Percentiles rank a stretch among this genome's conserved stretches.
Evolutionary conservation across 2,888 invertebrate genomes (phyloP).

Genomic region (Agrochola macilenta): DNA sequence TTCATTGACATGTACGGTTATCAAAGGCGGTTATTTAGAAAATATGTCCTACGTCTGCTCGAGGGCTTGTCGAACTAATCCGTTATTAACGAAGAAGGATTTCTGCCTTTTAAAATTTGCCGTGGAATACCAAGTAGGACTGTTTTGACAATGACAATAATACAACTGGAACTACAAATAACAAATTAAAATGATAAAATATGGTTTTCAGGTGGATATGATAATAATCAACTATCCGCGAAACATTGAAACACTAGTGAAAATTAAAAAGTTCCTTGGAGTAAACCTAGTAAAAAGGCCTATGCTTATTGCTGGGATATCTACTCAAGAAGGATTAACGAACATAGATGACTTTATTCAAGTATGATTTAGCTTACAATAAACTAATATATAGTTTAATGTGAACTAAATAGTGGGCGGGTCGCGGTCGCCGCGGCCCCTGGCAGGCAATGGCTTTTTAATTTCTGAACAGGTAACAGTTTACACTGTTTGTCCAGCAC

Average conservation of each 20-base stretch:
- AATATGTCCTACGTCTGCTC: slow-evolving; percentile 67
- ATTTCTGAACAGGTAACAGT: not conserved
- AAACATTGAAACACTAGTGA: slow-evolving; percentile 64
- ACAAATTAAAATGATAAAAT: not conserved
- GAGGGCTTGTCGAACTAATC: slow-evolving; percentile 62
- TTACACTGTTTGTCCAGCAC: not conserved
- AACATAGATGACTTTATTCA: slow-evolving; percentile 74
- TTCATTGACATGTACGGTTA: slow-evolving; percentile 69
- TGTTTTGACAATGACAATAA: not conserved
- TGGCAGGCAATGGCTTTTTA: not conserved
- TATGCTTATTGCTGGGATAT: slow-evolving; percentile 71
- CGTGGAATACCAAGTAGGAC: slow-evolving; percentile 74
- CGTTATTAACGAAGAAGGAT: slow-evolving; percentile 71
- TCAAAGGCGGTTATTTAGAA: slow-evolving; percentile 69
- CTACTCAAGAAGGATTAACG: slow-evolving; percentile 69
- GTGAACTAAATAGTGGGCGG: no score
- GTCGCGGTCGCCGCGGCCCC: not conserved
- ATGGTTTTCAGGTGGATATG: slow-evolving; percentile 74
- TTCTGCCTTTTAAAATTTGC: slow-evolving; percentile 71
- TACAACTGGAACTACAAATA: not conserved
- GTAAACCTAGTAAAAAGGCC: slow-evolving; percentile 65
- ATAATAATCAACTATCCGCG: slow-evolving; percentile 74
- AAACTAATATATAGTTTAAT: not conserved
- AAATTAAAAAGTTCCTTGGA: slow-evolving; percentile 70
- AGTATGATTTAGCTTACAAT: slow-evolving; percentile 59